Base-by-base conservation (phyloP, 2,113 vertebrate genomes). In the Montifringilla adamsi region DNA sequence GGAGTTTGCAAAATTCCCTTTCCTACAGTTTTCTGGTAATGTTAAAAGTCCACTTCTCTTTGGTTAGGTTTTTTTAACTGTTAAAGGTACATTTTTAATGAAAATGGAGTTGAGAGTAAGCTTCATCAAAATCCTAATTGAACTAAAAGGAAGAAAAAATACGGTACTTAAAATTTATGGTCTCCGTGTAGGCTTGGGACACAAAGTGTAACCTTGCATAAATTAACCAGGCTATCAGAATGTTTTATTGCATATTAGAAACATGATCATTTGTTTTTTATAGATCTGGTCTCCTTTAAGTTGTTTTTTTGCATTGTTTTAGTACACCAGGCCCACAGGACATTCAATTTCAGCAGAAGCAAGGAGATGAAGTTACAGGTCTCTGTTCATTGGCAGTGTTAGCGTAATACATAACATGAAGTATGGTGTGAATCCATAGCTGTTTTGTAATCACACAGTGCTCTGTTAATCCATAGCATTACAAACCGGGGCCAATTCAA, bases 231-330 rank as follows among this genome's bases (percentile, higher is more conserved):
- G 6, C 28, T 28, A 62, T 73, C 59, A 75, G 39, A 52, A 52
- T 86, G 37, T 68, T 95, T 35, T 86, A 28, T 82, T 56, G 70
- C 33, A 14, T 90, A 84, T 94, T 97, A 83, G 31, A 95, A 95
- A 72, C 44, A 37, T 35, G 26, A 70, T 73, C 3, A 17, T 31
- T 76, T 88, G 4, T 30, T 77, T 92, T 67, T 77, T 52, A 84
- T 43, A 56, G 50, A 85, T 73, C 56, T 85, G 28, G 44, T 64
- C 6, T 47, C 53, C 6, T 39, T 95, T 50, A 78, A 76, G 49
- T 21, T 11, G 21, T 7, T 59, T 37, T 59, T 3, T 59, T 35
- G 5, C 84, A 30, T 95, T 81, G 9, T 76, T 95, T 95, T 95
- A 87, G 81, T 84, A 89, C 47, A 79, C 50, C 60, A 90, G 37